Conservation (phyloP, 2,113 vertebrate genomes). For the Ictalurus furcatus region DNA sequence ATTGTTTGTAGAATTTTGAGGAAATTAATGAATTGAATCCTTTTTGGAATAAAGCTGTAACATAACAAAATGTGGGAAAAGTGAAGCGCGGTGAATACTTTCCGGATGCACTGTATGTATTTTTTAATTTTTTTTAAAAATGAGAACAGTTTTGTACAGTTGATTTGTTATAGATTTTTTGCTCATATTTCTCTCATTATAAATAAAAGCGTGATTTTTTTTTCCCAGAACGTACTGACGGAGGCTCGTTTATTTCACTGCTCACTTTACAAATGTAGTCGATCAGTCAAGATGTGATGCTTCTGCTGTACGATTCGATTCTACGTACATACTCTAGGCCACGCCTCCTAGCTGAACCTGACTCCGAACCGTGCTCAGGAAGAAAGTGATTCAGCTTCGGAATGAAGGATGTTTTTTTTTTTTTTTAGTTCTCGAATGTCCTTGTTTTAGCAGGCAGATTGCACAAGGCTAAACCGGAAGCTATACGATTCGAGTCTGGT, state of each 20-base stretch:
- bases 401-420: no score
- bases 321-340: neutral
- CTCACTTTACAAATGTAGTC: neutral
- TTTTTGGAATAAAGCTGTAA: no score
- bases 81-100: no score
- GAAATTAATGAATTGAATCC: no score
- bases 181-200: neutral
- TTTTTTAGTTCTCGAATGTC: no score
- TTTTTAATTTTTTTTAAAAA: no score
- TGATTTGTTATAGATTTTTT: neutral
- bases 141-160: neutral
- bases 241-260: neutral
- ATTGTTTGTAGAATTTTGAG: no score
- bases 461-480: neutral
- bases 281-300: neutral
- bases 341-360: neutral
- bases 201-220: neutral
- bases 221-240: neutral
- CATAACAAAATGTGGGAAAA: no score
- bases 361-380: neutral
- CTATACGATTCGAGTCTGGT: neutral
- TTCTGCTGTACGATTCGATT: neutral
- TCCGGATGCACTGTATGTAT: no score
- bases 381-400: neutral
- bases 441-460: neutral